A percentile compares a stretch with the other conserved stretches of the same genome.
Evolutionary conservation across 2,888 invertebrate species (phyloP).

Genomic region (Erannis defoliaria): DNA sequence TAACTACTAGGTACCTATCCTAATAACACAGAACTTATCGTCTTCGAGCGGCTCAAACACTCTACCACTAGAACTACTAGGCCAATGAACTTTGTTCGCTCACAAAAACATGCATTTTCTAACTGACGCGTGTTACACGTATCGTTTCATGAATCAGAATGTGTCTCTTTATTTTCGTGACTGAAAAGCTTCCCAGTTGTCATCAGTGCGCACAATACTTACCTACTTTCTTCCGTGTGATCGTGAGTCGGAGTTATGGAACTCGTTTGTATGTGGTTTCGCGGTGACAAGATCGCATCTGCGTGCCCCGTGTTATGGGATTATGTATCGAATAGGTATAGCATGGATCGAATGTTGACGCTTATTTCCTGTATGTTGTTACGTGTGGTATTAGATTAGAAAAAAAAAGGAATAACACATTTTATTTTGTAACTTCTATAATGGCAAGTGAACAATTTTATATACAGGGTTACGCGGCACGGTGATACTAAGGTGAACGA

Average conservation of each 20-base stretch:
- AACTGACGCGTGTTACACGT: background rate
- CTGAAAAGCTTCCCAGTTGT: background rate
- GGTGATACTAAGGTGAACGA: too few relatives aligned
- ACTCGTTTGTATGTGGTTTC: constrained; percentile 40
- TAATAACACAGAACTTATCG: too few relatives aligned
- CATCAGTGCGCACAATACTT: constrained; percentile 22
- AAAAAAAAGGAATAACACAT: too few relatives aligned
- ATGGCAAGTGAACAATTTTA: too few relatives aligned
- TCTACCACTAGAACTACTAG: background rate
- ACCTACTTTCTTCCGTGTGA: constrained; percentile 47
- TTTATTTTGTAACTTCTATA: too few relatives aligned
- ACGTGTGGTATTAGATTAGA: constrained; percentile 16
- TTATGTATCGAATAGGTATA: too few relatives aligned
- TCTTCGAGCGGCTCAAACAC: background rate
- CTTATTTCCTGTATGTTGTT: constrained; percentile 30
- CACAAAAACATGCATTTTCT: background rate
- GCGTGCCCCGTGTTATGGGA: constrained; percentile 21
- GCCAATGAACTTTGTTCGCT: background rate
- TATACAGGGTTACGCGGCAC: too few relatives aligned
- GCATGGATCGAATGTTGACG: constrained; percentile 19
- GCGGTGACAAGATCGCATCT: constrained; percentile 33
- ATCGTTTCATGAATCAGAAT: background rate
- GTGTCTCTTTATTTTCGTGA: background rate
- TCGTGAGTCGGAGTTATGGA: constrained; percentile 38
- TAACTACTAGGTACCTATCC: too few relatives aligned